These are phyloP conservation scores for Isurus oxyrinchus DNA, from an alignment of 2,113 vertebrate genomes.

Conservation along the genomic window DNA sequence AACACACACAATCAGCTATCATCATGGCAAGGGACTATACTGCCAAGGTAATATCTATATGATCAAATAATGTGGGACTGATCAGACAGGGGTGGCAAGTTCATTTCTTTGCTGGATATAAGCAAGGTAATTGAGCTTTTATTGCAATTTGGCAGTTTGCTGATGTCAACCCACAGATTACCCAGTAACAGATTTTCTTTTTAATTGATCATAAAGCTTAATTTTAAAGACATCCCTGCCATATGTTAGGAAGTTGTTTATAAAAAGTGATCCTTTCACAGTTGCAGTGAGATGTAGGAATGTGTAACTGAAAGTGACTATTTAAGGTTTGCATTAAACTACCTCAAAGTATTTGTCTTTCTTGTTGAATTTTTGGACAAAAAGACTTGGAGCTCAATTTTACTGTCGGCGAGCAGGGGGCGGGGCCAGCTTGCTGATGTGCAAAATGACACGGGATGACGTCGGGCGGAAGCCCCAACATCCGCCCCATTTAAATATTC, in stretches of 20 bases:
- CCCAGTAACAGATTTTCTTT: background rate
- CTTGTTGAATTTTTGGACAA: background rate
- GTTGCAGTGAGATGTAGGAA: background rate
- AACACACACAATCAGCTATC: no score
- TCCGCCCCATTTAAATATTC: no score
- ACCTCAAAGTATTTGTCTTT: background rate
- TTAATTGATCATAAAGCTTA: background rate
- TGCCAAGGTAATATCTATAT: background rate
- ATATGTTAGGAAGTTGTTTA: background rate
- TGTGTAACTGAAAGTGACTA: background rate
- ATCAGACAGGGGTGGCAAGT: background rate
- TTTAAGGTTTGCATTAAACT: background rate
- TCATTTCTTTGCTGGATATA: background rate
- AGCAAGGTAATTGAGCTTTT: background rate
- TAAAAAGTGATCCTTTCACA: background rate
- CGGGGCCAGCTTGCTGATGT: no score
- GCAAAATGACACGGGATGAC: no score
- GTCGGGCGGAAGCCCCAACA: no score
- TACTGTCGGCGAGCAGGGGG: no score
- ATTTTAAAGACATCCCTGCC: background rate
- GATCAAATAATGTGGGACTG: background rate
- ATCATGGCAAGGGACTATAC: background rate
- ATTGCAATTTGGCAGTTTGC: background rate
- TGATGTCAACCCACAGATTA: background rate
- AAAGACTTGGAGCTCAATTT: no score